Base-by-base conservation (phyloP, 2,797 vertebrate genomes). In the Merluccius polli region DNA sequence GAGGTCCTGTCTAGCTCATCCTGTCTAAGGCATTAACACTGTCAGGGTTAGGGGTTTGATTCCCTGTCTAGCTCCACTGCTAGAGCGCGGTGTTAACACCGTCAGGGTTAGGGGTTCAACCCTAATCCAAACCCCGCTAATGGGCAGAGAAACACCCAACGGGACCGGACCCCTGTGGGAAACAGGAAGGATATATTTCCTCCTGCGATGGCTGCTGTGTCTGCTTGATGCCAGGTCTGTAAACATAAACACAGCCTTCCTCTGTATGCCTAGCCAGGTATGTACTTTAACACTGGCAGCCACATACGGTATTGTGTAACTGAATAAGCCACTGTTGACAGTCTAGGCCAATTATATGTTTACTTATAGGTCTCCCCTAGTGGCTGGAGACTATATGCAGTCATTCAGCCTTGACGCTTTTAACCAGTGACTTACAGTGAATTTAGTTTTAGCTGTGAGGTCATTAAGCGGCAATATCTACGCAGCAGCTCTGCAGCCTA, bases 251-350 rank as follows among this genome's bases (percentile, higher is more conserved):
- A 59, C 52, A n/a, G 52, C 52, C 52, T 65, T 65, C n/a, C 59
- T 65, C 59, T 27, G 59, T 65, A 27, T 12, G 24, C 1, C 10
- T 12, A 27, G 59, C 59, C 24, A 65, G 24, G 59, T 65, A 27
- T 65, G 12, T 78, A 82, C 71, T 73, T 27, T 76, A 41, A 4
- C 79, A 74, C 70, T 0, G 4, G 69, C 68, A 73, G 78, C 77
- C 83, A 84, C 82, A 82, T 81, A 71, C 72, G 77, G 32, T 38
- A 87, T 93, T 93, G 88, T 73, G 83, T 81, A 84, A 87, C 81
- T 69, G 73, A 80, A 85, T 92, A 85, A 89, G 83, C 81, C 84
- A 52, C 69, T 31, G 9, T 32, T 1, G 77, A 77, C 32, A 78
- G 80, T 79, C 75, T 71, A 41, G 74, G 68, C 65, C n/a, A 24